Conservation (phyloP, 1,140 invertebrate genomes). For the Hyles vespertilio region DNA sequence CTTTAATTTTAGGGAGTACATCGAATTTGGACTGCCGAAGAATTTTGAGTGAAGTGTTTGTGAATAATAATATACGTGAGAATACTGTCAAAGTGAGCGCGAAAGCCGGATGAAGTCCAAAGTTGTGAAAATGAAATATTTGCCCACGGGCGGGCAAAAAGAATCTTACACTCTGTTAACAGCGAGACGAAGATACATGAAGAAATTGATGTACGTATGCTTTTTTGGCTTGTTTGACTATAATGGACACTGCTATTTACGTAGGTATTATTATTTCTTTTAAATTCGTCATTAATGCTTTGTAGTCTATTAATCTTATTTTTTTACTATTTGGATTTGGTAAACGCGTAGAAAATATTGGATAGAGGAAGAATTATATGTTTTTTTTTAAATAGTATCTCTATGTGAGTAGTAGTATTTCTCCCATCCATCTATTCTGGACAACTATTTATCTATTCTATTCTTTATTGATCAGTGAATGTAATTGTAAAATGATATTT, state of each 20-base stretch:
- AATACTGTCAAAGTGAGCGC: constrained; percentile 5
- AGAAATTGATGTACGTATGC: constrained; percentile 74
- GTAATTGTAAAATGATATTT: too few species aligned
- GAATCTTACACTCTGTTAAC: constrained; percentile 70
- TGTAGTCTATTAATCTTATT: neutral
- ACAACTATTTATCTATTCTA: too few species aligned
- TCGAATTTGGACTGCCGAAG: neutral
- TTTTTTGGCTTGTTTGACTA: constrained; percentile 18
- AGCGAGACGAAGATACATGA: constrained; percentile 74
- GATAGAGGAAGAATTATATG: too few species aligned
- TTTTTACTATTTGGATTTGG: neutral
- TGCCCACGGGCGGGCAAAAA: constrained; percentile 69
- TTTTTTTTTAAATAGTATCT: too few species aligned
- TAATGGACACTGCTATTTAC: neutral
- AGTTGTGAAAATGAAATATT: constrained; percentile 73
- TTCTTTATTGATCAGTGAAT: too few species aligned
- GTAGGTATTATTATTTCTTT: neutral
- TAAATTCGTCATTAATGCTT: neutral
- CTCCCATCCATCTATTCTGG: too few species aligned
- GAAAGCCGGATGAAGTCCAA: constrained; percentile 68
- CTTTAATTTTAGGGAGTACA: constrained; percentile 55
- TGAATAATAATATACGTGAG: constrained; percentile 4
- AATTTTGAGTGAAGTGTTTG: constrained; percentile 5
- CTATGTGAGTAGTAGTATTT: too few species aligned
- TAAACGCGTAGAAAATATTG: too few species aligned